Base-by-base conservation (phyloP, 2,888 invertebrate species). In the Galerucella nymphaeae region DNA sequence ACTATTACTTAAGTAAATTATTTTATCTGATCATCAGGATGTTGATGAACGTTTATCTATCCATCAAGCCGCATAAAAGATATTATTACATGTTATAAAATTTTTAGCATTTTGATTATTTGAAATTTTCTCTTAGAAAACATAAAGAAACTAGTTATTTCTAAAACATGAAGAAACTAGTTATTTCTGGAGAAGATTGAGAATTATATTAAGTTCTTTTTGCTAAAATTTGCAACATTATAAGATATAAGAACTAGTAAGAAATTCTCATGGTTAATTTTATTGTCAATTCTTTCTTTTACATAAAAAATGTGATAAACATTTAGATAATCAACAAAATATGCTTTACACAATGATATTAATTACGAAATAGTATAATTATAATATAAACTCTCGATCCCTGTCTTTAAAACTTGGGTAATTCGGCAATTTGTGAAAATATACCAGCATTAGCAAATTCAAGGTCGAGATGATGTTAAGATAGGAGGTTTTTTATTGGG, bases 21-120 rank as follows among this genome's bases (percentile, higher is more conserved):
- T 58, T 58, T 58, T 30, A 58, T 58, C 58, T 58, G 58, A 58
- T 58, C 23, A 58, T 58, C 58, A 30, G 58, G 58, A 58, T 58
- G 58, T 58, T 58, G 23, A 58, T 58, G 13, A 58, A 58, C 58
- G 23, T 14, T 30, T 30, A 53, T 53, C 53, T 30, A 30, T 13
- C 14, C 30, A 58, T 58, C 58, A 11, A n/a, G n/a, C 23, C 14
- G n/a, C 23, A 23, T 58, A 58, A 55, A 55, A 55, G 9, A 10
- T 55, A 55, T n/a, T 55, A 20, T 30, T 45, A 45, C 5, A 14
- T 58, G 8, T 23, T 30, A 58, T 58, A 14, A 58, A 58, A 45
- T 10, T 4, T 20, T 10, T 13, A 9, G 13, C 10, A 10, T 55
- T 55, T 53, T 18, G 1, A 14, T 53, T 45, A 11, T 45, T 42